Evolutionary conservation across 2,113 vertebrate genomes (phyloP).

Genomic region (Prietella phreatophila): DNA sequence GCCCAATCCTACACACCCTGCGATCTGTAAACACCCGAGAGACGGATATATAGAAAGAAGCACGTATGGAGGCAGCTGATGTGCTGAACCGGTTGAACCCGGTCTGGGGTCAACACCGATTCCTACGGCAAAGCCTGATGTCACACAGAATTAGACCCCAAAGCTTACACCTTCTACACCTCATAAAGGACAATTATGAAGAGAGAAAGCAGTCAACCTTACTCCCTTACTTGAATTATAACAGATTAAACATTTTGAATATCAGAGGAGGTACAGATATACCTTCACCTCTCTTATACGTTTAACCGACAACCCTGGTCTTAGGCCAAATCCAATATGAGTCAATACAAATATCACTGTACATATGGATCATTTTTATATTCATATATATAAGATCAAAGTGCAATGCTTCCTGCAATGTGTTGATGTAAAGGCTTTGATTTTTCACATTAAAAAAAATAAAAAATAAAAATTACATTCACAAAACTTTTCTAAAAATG

Average conservation of each 20-base stretch:
- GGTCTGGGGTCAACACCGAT: constrained; percentile 13
- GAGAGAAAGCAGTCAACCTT: neutral
- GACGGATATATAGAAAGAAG: constrained; percentile 32
- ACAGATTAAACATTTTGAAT: neutral
- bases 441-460: neutral
- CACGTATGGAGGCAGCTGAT: constrained; percentile 47
- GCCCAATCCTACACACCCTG: constrained; percentile 46
- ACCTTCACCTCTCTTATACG: neutral
- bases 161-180: neutral
- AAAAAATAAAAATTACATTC: neutral
- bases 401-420: neutral
- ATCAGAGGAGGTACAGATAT: neutral
- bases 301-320: neutral
- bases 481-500: too few species aligned
- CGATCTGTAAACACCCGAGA: constrained; percentile 46
- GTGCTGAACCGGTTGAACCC: constrained; percentile 23
- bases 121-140: constrained; percentile 1
- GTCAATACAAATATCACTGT: neutral
- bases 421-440: neutral
- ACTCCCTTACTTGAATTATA: neutral
- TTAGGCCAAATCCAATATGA: neutral
- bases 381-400: neutral
- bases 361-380: neutral
- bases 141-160: neutral
- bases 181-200: neutral